A percentile compares a stretch with the other conserved stretches of the same genome.
Evolutionary conservation across 2,888 invertebrate species (phyloP).

Genomic region (Lycaena phlaeas): DNA sequence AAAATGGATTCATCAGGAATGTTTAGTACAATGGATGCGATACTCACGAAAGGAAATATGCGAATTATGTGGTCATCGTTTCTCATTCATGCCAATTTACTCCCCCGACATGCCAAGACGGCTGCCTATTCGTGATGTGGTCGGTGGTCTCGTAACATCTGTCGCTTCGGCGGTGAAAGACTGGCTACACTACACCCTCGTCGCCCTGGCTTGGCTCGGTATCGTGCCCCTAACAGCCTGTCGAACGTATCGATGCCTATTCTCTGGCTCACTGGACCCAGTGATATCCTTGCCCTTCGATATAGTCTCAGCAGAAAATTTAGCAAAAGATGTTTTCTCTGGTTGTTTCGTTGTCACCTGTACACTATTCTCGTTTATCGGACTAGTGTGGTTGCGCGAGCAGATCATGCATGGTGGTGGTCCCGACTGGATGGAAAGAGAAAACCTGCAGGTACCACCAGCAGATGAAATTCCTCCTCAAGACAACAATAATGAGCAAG

Average conservation of each 20-base stretch:
- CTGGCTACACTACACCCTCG: slow-evolving; percentile 97
- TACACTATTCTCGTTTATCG: slow-evolving; percentile 96
- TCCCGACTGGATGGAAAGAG: slow-evolving; percentile 94
- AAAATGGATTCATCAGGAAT: slow-evolving; percentile 99
- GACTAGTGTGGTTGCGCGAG: slow-evolving; percentile 96
- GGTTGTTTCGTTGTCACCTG: slow-evolving; percentile 98
- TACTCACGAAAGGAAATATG: slow-evolving; percentile 99
- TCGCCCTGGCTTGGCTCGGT: slow-evolving; percentile 97
- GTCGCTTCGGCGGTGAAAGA: slow-evolving; percentile 94
- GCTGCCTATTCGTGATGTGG: slow-evolving; percentile 92
- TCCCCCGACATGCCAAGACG: slow-evolving; percentile 99
- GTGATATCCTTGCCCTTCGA: slow-evolving; percentile 91
- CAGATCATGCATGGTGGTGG: slow-evolving; percentile 98
- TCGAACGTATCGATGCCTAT: slow-evolving; percentile 93
- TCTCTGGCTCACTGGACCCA: slow-evolving; percentile 90
- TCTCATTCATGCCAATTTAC: slow-evolving; percentile 98
- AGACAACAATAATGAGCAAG: slow-evolving; percentile 64
- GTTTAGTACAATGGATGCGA: slow-evolving; percentile 98
- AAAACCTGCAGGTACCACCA: slow-evolving; percentile 68
- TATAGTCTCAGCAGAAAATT: slow-evolving; percentile 92
- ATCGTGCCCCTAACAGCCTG: slow-evolving; percentile 97
- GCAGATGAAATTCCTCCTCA: slow-evolving; percentile 57
- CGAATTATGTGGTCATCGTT: slow-evolving; percentile 97
- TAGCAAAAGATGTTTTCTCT: slow-evolving; percentile 94
- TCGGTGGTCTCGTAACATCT: slow-evolving; percentile 90